Conservation (phyloP, 2,888 invertebrate genomes). For the Synergus gifuensis region DNA sequence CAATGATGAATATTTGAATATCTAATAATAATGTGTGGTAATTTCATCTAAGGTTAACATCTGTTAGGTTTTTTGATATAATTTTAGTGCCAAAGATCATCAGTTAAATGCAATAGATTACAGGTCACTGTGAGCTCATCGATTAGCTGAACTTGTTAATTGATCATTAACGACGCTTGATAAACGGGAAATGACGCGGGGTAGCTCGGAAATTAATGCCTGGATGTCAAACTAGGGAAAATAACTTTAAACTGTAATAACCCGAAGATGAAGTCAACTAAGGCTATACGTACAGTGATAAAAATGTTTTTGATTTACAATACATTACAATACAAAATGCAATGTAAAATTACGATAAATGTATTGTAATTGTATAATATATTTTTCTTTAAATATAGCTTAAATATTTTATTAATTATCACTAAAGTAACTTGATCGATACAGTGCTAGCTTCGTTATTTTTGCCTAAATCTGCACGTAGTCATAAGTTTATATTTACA, state of each 20-base stretch:
- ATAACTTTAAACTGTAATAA: neutral
- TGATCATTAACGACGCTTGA: constrained; percentile 36
- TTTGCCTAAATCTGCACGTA: neutral
- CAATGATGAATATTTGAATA: too few species aligned
- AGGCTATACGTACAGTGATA: too few species aligned
- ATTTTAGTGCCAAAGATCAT: constrained; percentile 47
- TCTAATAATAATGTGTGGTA: too few species aligned
- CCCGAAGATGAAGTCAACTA: neutral
- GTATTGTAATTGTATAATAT: too few species aligned
- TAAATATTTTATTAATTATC: too few species aligned
- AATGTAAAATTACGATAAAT: too few species aligned
- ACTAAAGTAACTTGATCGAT: too few species aligned
- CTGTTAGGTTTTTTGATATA: constrained; percentile 39
- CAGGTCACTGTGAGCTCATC: neutral
- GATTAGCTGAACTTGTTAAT: neutral
- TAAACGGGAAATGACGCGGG: constrained; percentile 47
- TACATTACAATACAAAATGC: too few species aligned
- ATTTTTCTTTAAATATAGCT: too few species aligned
- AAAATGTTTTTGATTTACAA: too few species aligned
- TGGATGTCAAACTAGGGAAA: neutral
- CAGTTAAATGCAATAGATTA: constrained; percentile 53
- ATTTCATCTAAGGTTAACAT: neutral
- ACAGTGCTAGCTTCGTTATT: neutral
- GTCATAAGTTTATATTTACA: constrained; percentile 25
- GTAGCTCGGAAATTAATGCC: constrained; percentile 45